phyloP scores from a whole-genome alignment of 2,888 invertebrate species.

The Idaea biselata region DNA sequence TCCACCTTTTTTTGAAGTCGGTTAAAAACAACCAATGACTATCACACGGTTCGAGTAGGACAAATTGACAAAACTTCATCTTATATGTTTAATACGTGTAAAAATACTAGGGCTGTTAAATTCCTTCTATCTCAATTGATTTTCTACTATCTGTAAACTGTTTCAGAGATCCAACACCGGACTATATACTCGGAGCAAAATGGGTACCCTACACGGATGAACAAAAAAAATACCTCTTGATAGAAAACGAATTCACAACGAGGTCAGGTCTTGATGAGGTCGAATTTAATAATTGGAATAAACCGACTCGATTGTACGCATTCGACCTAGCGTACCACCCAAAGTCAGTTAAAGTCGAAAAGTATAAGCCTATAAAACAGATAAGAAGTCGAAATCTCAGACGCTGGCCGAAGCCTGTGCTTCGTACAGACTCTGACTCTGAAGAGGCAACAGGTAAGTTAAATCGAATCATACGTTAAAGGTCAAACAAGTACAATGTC shows the following conservation, averaged over 20 bases:
- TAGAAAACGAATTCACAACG: constrained; percentile 38
- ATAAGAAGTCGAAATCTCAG: background rate
- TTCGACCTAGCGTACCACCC: background rate
- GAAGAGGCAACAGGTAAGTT: background rate
- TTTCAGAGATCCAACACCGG: constrained; percentile 55
- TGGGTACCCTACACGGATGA: constrained; percentile 47
- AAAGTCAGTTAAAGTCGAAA: background rate
- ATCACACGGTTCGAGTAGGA: too few relatives aligned
- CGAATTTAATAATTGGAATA: constrained; percentile 43
- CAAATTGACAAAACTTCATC: too few relatives aligned
- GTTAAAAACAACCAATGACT: too few relatives aligned
- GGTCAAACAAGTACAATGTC: too few relatives aligned
- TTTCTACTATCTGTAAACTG: too few relatives aligned
- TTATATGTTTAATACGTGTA: too few relatives aligned
- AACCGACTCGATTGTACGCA: background rate
- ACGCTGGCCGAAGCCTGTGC: background rate
- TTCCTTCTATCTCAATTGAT: too few relatives aligned
- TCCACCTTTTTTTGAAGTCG: too few relatives aligned
- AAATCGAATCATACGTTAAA: background rate
- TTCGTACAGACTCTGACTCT: background rate
- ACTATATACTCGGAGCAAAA: constrained; percentile 32
- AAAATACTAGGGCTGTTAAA: too few relatives aligned
- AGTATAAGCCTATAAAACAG: background rate
- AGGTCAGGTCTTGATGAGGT: constrained; percentile 31
- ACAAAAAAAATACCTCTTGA: constrained; percentile 43